Evolutionary conservation across 2,888 invertebrate genomes (phyloP).

Genomic region (Dryocosmus kuriphilus): DNA sequence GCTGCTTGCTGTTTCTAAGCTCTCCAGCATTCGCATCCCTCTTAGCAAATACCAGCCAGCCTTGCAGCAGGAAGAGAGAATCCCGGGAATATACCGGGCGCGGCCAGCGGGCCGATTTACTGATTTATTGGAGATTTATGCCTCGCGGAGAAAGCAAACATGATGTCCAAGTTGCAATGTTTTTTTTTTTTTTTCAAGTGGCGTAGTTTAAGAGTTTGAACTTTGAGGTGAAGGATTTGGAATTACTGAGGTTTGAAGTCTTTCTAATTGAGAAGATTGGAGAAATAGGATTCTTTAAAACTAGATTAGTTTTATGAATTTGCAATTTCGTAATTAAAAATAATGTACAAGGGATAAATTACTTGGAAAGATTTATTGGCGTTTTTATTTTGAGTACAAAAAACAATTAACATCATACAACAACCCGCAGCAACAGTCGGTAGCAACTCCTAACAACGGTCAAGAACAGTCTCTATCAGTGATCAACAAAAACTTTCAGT

Average conservation of each 20-base stretch:
- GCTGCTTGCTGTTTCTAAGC: constrained; percentile 65
- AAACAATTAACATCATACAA: no score
- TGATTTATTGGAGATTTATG: constrained; percentile 35
- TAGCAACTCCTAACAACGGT: no score
- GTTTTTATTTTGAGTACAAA: no score
- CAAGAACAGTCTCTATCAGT: no score
- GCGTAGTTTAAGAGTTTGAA: neutral
- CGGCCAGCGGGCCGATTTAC: constrained; percentile 26
- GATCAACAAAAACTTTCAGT: no score
- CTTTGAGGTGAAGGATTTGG: neutral
- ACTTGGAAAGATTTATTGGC: no score
- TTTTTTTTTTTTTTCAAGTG: neutral
- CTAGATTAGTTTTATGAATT: neutral
- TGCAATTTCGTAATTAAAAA: no score
- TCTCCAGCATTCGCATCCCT: constrained; percentile 65
- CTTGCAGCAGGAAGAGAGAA: constrained; percentile 65
- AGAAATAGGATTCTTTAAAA: neutral
- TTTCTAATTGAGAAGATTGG: neutral
- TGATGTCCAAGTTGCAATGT: neutral
- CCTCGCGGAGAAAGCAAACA: neutral
- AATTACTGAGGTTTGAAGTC: neutral
- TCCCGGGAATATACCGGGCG: constrained; percentile 60
- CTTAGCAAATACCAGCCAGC: constrained; percentile 70
- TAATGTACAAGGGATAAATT: no score
- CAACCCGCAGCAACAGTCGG: no score